Evolutionary conservation across 1,140 invertebrate species (phyloP), one percentile per base, ranked within the genome.

Genomic region (Hypothenemus hampei): DNA sequence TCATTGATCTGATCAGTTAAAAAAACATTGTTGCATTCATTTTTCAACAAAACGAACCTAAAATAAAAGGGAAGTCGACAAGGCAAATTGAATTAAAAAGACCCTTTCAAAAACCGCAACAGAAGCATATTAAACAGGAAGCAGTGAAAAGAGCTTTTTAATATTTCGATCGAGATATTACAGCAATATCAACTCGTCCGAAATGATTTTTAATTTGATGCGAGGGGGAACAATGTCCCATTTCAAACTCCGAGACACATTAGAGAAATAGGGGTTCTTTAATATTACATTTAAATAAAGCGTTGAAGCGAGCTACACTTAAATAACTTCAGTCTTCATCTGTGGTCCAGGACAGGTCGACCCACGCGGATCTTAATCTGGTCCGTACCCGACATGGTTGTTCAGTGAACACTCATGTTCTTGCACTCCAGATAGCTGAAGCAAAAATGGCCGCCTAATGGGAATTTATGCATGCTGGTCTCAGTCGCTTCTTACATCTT

Each of bases 321-420:
- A n/a, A n/a, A n/a, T n/a, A 31, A 31, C 3, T 13, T 11, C 3
- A 8, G 40, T 23, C 40, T 43, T 43, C 40, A 21, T 21, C 40
- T 43, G 40, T 54, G 51, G 41, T 54, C 51, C 18, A 13, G 24
- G 41, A 54, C 51, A 18, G 39, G 39, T 45, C 26, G 19, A 33
- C 53, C 53, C 45, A 56, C 53, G 24, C 53, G 53, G 53, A 56
- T 56, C 47, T 48, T 57, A 57, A 57, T 57, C 55, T 57, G 39
- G 7, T 13, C 46, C 21, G 24, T 29, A 18, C 44, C 52, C 33
- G 57, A 57, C 57, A 57, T 39, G 61, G 31, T 50, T 59, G 56
- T 59, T 63, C 61, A 63, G 29, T 63, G 59, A 63, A 63, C 59
- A 61, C 56, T 63, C 61, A 58, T 61, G 61, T 61, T 56, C 58